A percentile compares a stretch with the other conserved stretches of the same genome.
These are phyloP conservation scores for Drosophila yooni DNA, from an alignment of 2,888 invertebrate species.

Conservation along the genomic window DNA sequence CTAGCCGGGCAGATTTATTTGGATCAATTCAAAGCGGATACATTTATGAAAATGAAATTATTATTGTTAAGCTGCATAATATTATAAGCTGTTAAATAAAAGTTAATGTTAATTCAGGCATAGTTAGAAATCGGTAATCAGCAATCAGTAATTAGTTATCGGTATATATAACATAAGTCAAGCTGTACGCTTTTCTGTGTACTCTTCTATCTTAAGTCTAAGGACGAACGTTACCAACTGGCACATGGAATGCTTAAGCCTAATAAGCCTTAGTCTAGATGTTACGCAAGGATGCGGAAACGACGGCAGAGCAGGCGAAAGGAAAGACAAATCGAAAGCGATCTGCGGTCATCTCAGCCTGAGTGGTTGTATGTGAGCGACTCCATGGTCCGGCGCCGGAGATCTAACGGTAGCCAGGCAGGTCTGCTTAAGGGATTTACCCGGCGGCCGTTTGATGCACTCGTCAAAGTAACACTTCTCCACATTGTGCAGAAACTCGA, in stretches of 20 bases:
- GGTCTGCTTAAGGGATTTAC: slow-evolving; percentile 86
- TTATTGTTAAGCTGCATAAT: neutral
- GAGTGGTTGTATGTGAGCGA: slow-evolving; percentile 76
- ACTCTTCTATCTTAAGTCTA: slow-evolving; percentile 37
- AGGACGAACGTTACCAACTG: slow-evolving; percentile 23
- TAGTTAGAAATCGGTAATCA: slow-evolving; percentile 9
- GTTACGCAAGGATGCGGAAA: slow-evolving; percentile 8
- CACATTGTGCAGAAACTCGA: slow-evolving; percentile 88
- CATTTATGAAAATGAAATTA: neutral
- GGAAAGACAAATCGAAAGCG: neutral
- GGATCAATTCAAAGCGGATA: neutral
- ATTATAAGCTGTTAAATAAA: neutral
- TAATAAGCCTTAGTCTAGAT: slow-evolving; percentile 24
- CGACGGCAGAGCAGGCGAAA: slow-evolving; percentile 20
- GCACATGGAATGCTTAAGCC: slow-evolving; percentile 47
- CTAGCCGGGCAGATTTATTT: neutral
- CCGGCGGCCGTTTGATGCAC: slow-evolving; percentile 86
- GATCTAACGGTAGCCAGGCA: slow-evolving; percentile 87
- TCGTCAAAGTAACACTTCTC: slow-evolving; percentile 87
- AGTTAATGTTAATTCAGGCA: neutral
- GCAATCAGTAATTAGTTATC: slow-evolving; percentile 5
- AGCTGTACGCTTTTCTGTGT: slow-evolving; percentile 33
- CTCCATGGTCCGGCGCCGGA: slow-evolving; percentile 81
- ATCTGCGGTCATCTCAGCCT: slow-evolving; percentile 64
- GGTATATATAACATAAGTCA: slow-evolving; percentile 30